Evolutionary conservation across 2,113 vertebrate species (phyloP).

Genomic region (Elaphurus davidianus): DNA sequence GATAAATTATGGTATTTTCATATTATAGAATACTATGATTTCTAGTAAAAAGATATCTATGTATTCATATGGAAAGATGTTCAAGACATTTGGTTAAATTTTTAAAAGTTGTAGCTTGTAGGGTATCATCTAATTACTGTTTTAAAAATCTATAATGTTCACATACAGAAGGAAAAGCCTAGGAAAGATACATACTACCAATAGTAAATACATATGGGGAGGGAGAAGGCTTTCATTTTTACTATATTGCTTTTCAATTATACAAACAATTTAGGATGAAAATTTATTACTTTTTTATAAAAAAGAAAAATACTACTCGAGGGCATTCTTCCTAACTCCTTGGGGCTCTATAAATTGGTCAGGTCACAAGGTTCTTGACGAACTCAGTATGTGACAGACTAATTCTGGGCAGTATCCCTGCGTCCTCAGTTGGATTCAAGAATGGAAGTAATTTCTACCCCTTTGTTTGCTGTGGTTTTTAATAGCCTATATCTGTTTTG

Average conservation of each 20-base stretch:
- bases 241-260: constrained; percentile 27
- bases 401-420: neutral
- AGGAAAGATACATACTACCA: neutral
- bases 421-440: neutral
- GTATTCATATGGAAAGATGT: neutral
- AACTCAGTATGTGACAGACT: neutral
- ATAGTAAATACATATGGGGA: neutral
- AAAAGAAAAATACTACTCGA: neutral
- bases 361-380: neutral
- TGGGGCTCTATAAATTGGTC: neutral
- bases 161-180: neutral
- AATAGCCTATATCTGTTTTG: neutral
- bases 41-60: constrained; percentile 14
- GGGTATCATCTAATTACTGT: neutral
- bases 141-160: constrained; percentile 7
- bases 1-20: neutral
- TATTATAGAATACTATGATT: neutral
- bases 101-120: neutral
- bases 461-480: neutral
- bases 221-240: neutral
- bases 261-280: neutral
- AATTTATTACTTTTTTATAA: constrained; percentile 36
- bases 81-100: neutral
- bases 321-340: neutral
- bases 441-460: neutral